phyloP scores from a whole-genome alignment of 2,888 invertebrate species.

The Galeopsomyia nigrocyanea region DNA sequence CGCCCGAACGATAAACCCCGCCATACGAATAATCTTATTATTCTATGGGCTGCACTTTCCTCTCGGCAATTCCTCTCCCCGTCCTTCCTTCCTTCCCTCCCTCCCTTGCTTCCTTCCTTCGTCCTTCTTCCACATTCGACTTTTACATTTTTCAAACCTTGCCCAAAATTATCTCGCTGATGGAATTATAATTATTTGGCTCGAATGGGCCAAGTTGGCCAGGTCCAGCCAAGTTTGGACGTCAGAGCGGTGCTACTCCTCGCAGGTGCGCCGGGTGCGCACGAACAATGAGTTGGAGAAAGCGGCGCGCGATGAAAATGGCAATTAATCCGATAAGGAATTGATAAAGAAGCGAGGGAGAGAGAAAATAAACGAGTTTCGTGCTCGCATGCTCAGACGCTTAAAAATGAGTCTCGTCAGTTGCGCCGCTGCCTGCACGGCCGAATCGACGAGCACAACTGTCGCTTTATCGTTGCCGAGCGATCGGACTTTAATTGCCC shows the following conservation, averaged over 20 bases:
- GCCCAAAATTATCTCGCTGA: conserved; percentile 48
- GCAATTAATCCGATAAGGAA: conserved; percentile 38
- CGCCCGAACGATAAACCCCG: conserved; percentile 41
- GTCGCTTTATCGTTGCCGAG: conserved; percentile 61
- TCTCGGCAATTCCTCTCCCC: not conserved
- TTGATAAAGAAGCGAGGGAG: conserved; percentile 28
- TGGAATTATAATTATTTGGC: conserved; percentile 60
- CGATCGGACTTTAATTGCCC: conserved; percentile 68
- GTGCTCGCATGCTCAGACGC: conserved; percentile 9
- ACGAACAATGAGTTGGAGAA: not conserved
- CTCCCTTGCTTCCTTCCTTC: not conserved
- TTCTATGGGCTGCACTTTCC: not conserved
- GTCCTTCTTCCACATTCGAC: not conserved
- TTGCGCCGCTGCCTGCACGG: conserved; percentile 19
- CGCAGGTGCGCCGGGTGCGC: too few species aligned
- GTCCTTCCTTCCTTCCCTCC: not conserved
- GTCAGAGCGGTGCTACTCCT: too few species aligned
- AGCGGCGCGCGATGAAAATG: conserved; percentile 21
- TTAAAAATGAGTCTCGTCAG: conserved; percentile 38
- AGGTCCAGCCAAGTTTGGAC: too few species aligned
- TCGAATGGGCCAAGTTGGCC: not conserved
- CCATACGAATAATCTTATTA: conserved; percentile 31
- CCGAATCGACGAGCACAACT: conserved; percentile 54
- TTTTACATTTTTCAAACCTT: not conserved
- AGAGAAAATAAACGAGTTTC: conserved; percentile 38